A percentile compares a stretch with the other conserved stretches of the same genome.
Conservation (phyloP, 2,797 vertebrate species). For the Gallinago solitaria region DNA sequence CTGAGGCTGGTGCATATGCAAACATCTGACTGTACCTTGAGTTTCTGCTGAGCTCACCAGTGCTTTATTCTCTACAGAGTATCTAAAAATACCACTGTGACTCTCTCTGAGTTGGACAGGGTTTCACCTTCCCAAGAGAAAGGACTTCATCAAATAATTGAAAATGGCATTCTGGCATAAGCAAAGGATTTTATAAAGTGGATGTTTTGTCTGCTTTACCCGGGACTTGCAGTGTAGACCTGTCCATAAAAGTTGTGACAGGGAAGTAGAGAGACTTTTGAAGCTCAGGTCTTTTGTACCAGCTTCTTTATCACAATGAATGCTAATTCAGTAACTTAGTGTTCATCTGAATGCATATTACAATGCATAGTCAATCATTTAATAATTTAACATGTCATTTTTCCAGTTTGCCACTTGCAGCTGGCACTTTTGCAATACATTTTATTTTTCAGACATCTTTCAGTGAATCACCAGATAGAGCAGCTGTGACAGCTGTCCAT, state of each 20-base stretch:
- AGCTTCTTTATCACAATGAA: not conserved
- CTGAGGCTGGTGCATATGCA: not conserved
- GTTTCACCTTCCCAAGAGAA: not conserved
- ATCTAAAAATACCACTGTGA: not conserved
- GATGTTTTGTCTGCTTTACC: not conserved
- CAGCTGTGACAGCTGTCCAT: slow-evolving; percentile 32
- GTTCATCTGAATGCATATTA: not conserved
- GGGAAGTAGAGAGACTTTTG: not conserved
- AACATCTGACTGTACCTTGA: not conserved
- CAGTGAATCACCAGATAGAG: slow-evolving; percentile 10
- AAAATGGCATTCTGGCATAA: not conserved
- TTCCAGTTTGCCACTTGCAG: slow-evolving; percentile 12
- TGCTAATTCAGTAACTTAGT: not conserved
- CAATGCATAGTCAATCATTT: not conserved
- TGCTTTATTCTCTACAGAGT: not conserved
- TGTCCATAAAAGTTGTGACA: not conserved
- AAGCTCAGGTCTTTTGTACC: not conserved
- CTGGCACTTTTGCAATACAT: slow-evolving; percentile 27
- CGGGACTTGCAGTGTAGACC: not conserved
- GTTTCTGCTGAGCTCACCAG: not conserved
- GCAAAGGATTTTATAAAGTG: not conserved
- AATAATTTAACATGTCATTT: slow-evolving; percentile 20
- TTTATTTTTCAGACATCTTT: slow-evolving; percentile 31
- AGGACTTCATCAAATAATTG: not conserved
- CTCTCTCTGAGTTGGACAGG: not conserved